phyloP scores from a whole-genome alignment of 1,140 invertebrate genomes.

The Saccostrea glomerata region DNA sequence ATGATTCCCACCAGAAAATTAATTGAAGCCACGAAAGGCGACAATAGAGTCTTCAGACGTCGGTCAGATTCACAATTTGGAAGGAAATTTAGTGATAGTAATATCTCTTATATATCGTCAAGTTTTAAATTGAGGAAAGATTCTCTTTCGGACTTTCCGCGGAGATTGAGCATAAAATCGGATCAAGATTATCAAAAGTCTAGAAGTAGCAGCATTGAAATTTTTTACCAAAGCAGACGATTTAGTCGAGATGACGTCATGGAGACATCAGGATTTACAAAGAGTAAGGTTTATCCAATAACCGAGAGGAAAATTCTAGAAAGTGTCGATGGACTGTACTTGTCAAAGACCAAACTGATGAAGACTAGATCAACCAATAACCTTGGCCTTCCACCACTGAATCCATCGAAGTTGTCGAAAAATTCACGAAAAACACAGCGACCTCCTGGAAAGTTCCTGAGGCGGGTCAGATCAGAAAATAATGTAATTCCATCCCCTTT shows the following conservation, averaged over 20 bases:
- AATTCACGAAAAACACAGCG: neutral
- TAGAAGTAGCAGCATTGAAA: neutral
- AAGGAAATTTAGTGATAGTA: constrained; percentile 14
- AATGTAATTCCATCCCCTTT: constrained; percentile 42
- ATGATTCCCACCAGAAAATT: constrained; percentile 26
- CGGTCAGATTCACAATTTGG: constrained; percentile 8
- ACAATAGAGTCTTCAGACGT: neutral
- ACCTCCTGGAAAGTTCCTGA: constrained; percentile 8
- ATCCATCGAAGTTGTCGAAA: neutral
- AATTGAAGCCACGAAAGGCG: neutral
- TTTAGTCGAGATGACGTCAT: constrained; percentile 23
- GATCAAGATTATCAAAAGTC: neutral
- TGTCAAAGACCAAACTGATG: constrained; percentile 42
- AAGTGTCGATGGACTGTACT: neutral
- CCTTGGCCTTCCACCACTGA: neutral
- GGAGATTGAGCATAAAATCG: constrained; percentile 9
- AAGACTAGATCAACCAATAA: constrained; percentile 46
- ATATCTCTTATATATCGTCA: neutral
- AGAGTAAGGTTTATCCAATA: constrained; percentile 21
- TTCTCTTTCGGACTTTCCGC: neutral
- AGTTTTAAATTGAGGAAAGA: neutral
- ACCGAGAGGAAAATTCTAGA: neutral
- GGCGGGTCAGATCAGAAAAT: constrained; percentile 45
- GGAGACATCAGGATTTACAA: neutral
- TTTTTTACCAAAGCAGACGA: constrained; percentile 22